phyloP scores from a whole-genome alignment of 2,797 vertebrate genomes.

The Catamblyrhynchus diadema region DNA sequence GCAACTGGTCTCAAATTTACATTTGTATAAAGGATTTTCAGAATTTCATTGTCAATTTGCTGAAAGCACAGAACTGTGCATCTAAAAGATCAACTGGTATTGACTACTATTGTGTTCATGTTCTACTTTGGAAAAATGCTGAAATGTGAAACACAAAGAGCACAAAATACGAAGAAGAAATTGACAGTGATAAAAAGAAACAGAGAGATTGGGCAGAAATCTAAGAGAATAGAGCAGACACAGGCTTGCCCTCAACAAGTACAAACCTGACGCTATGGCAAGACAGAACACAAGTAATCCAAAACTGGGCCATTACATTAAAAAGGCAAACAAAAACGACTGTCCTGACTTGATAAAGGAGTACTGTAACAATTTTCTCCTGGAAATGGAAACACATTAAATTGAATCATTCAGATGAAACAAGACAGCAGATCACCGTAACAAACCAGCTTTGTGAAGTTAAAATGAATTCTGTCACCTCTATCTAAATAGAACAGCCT shows the following conservation, averaged over 20 bases:
- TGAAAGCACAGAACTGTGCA: neutral
- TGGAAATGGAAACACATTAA: neutral
- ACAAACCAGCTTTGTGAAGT: constrained; percentile 29
- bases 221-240: neutral
- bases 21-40: neutral
- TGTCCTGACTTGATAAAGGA: neutral
- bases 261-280: neutral
- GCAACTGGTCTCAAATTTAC: neutral
- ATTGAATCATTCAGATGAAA: constrained; percentile 23
- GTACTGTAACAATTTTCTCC: neutral
- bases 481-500: neutral
- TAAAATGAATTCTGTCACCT: neutral
- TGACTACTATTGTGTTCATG: neutral
- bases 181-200: neutral
- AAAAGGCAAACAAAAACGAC: neutral
- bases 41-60: neutral
- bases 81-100: neutral
- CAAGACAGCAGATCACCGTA: neutral
- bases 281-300: neutral
- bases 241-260: neutral
- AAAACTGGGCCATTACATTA: neutral
- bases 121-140: neutral
- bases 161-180: neutral
- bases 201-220: neutral
- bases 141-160: neutral